phyloP scores from a whole-genome alignment of 2,888 invertebrate species.

The Omphaloscelis lunosa region DNA sequence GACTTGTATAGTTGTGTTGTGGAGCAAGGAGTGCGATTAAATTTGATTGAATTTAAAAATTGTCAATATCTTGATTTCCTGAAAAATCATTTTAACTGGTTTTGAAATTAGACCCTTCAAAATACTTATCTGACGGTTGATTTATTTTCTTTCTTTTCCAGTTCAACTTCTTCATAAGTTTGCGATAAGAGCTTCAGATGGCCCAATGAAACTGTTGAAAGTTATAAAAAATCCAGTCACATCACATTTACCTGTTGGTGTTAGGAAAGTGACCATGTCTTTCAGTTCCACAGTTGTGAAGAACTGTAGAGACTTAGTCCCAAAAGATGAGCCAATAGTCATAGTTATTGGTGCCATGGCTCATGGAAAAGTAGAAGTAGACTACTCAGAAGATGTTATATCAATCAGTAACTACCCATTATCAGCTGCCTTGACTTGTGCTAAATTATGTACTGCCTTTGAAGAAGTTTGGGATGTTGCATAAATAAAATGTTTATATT shows the following conservation, averaged over 20 bases:
- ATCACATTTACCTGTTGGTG: constrained; percentile 98
- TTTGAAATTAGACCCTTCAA: not conserved
- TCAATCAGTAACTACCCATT: constrained; percentile 99
- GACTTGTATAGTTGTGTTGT: not conserved
- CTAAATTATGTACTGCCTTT: constrained; percentile 98
- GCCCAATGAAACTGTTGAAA: constrained; percentile 96
- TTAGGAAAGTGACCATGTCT: constrained; percentile 97
- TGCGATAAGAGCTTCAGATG: constrained; percentile 97
- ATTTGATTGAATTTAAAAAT: not conserved
- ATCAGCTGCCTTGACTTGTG: constrained; percentile 98
- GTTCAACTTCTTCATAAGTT: constrained; percentile 99
- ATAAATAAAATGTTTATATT: constrained; percentile 76
- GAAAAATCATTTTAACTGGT: not conserved
- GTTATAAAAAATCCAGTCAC: constrained; percentile 99
- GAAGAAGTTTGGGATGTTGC: constrained; percentile 97
- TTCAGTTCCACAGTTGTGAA: constrained; percentile 94
- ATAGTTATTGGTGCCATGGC: constrained; percentile 99
- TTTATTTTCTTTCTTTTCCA: constrained; percentile 83
- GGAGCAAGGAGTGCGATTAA: not conserved
- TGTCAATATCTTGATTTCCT: not conserved
- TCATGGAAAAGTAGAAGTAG: constrained; percentile 96
- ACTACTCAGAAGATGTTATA: constrained; percentile 97
- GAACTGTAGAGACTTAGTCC: constrained; percentile 95
- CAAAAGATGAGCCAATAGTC: constrained; percentile 95
- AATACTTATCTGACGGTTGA: not conserved